These are phyloP conservation scores for Marmota flaviventris DNA, from an alignment of 2,113 vertebrate genomes.

Conservation along the genomic window DNA sequence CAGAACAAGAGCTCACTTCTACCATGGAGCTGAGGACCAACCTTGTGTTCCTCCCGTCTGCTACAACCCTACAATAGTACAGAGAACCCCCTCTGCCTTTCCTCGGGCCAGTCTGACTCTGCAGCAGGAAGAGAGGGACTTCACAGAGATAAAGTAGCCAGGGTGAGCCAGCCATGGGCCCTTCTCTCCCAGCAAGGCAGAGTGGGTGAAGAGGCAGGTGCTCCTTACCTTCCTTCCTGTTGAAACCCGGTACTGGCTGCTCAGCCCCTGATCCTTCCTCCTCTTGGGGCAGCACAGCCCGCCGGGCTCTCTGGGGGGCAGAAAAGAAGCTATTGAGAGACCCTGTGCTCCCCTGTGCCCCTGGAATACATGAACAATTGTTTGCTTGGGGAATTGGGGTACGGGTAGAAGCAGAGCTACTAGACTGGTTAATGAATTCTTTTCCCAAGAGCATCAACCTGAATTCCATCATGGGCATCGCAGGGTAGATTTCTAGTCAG, in stretches of 20 bases:
- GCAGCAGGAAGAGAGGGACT: neutral
- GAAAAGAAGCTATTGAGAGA: neutral
- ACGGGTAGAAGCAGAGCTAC: neutral
- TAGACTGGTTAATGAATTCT: neutral
- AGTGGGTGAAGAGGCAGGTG: neutral
- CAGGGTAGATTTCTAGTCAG: neutral
- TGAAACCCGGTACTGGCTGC: neutral
- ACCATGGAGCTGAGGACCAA: neutral
- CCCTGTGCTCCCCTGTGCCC: neutral
- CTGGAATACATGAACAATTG: neutral
- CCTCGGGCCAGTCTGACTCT: neutral
- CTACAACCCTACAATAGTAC: neutral
- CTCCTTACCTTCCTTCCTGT: constrained; percentile 87
- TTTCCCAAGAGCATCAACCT: neutral
- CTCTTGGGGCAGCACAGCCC: constrained; percentile 81
- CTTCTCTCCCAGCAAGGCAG: neutral
- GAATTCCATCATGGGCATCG: neutral
- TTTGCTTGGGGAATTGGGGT: neutral
- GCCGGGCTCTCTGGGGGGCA: constrained; percentile 85
- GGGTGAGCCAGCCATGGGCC: neutral
- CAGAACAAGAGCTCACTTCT: neutral
- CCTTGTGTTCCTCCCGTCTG: neutral
- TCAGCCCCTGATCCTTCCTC: constrained; percentile 88
- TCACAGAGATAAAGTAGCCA: neutral
- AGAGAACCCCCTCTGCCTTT: neutral